Conservation (phyloP, 2,797 vertebrate species). For the Muscicapa striata region DNA sequence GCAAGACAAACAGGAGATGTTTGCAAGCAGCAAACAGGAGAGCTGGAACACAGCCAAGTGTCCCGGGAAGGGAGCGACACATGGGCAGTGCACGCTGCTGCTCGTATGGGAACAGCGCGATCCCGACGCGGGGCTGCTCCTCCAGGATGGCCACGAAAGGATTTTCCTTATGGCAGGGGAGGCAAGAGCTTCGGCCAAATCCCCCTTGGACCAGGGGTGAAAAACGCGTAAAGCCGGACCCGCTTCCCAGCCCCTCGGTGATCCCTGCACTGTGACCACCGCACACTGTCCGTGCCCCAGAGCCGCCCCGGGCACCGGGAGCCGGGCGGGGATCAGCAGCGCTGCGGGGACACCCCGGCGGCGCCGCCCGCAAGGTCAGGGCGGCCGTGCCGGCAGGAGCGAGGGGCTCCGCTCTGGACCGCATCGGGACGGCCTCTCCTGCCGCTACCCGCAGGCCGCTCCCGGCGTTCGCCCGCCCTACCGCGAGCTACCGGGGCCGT, state of each 20-base stretch:
- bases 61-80: neutral
- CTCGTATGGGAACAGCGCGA: rapidly evolving
- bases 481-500: neutral
- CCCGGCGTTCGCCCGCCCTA: neutral
- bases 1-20: neutral
- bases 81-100: rapidly evolving
- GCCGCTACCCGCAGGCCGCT: too few relatives aligned
- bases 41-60: neutral
- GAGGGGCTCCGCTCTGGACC: neutral
- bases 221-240: neutral
- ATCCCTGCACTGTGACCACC: neutral
- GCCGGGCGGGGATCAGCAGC: neutral
- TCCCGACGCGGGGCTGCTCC: rapidly evolving
- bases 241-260: rapidly evolving
- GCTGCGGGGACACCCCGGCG: neutral
- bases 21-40: neutral
- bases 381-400: neutral
- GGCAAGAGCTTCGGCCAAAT: rapidly evolving
- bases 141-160: rapidly evolving
- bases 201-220: too few relatives aligned
- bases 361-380: neutral
- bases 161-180: rapidly evolving
- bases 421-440: neutral
- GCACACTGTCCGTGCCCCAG: neutral
- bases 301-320: neutral